Evolutionary conservation across 2,888 invertebrate genomes (phyloP), one percentile per base, ranked within the genome.

Genomic region (Cerastis rubricosa): DNA sequence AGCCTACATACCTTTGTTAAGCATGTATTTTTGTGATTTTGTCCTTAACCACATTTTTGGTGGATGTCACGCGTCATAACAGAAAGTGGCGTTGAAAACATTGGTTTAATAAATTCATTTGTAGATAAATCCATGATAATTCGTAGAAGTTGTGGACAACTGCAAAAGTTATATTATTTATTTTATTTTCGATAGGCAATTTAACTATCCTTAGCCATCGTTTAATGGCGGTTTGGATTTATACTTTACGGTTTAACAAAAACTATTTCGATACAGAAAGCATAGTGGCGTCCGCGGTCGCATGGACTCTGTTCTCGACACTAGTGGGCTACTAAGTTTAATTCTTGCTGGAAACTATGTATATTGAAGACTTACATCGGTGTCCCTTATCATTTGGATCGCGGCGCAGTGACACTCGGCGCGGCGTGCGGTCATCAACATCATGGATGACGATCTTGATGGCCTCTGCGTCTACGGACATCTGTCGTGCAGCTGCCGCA

Each of bases 371-470:
- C 98, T 98, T 96, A 98, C 98, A 98, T 97, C 98, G 97, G 93
- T 98, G 98, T 51, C 98, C 98, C 93, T 98, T 98, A 93, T 98
- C 98, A 63, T 98, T 97, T 51, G 98, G 98, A 94, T 98, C 98
- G 81, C 98, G 97, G 74, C 98, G 97, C 73, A 98, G 95, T 19
- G 98, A 96, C 72, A 98, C 98, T 86, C 98, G 97, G 78, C 98
- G 97, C 87, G 98, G 98, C 47, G 98, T 97, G 86, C 97, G 97
- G 80, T 98, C 98, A 94, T 99, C 99, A 22, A 99, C 99, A 93
- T 99, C 99, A 91, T 99, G 99, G 90, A 99, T 99, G 86, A 99
- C 99, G 87, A 99, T 99, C 93, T 99, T 98, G 90, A 99, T 99
- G 84, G 98, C 98, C 93, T 99, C 99, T 2, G 99, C 99, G 91